Evolutionary conservation across 1,140 invertebrate genomes (phyloP).

Genomic region (Cherax quadricarinatus): DNA sequence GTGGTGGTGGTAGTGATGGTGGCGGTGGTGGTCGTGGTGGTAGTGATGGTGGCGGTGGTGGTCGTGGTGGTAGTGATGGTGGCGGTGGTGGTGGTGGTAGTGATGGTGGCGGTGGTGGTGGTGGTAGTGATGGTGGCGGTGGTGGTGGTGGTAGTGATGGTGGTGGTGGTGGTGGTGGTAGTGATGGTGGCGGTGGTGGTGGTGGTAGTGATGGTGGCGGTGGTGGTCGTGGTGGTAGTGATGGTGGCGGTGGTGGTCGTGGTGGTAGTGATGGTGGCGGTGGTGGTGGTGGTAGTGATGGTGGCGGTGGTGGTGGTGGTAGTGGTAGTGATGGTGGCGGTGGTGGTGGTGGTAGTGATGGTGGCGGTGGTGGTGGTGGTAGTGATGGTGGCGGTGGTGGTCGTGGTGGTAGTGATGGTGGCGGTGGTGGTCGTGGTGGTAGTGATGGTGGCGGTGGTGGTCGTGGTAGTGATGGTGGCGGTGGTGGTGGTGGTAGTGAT

Average conservation of each 20-base stretch:
- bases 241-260: not conserved
- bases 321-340: too few relatives aligned
- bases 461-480: too few relatives aligned
- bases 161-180: slow-evolving; percentile 4
- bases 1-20: slow-evolving; percentile 5
- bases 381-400: too few relatives aligned
- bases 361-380: too few relatives aligned
- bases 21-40: not conserved
- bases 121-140: slow-evolving; percentile 12
- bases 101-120: slow-evolving; percentile 22
- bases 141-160: not conserved
- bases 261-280: not conserved
- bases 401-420: too few relatives aligned
- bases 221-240: not conserved
- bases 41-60: not conserved
- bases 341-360: too few relatives aligned
- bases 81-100: not conserved
- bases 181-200: not conserved
- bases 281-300: too few relatives aligned
- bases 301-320: too few relatives aligned
- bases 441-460: too few relatives aligned
- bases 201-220: not conserved
- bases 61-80: not conserved
- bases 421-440: too few relatives aligned
- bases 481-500: too few relatives aligned